Percentiles rank a stretch among this genome's conserved stretches.
Evolutionary conservation across 2,797 vertebrate species (phyloP).

Genomic region (Alcedo quadribrachys): DNA sequence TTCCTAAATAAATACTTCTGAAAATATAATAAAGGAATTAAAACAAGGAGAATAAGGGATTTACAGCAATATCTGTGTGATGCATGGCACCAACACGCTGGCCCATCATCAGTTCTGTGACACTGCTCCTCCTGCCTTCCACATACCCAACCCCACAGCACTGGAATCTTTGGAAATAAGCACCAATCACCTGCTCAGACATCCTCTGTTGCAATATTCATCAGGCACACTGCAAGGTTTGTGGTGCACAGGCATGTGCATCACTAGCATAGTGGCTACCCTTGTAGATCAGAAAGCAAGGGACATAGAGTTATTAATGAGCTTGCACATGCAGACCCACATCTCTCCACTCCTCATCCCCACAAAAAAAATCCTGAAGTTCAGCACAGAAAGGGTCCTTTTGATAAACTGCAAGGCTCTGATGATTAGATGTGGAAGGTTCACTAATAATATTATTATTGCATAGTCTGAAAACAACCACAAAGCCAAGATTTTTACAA

Average conservation of each 20-base stretch:
- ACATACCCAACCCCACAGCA: not conserved
- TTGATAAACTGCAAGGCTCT: not conserved
- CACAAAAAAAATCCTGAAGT: not conserved
- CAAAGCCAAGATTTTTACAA: not conserved
- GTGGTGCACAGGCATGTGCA: not conserved
- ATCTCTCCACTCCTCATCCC: not conserved
- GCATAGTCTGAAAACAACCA: not conserved
- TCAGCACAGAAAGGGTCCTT: not conserved
- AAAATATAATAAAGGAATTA: not conserved
- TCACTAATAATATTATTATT: not conserved
- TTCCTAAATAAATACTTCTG: not conserved
- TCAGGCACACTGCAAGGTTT: accelerated
- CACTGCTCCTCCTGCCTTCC: not conserved
- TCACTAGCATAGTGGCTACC: not conserved
- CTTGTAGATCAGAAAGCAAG: not conserved
- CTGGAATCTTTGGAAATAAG: not conserved
- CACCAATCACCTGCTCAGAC: not conserved
- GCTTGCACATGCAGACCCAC: not conserved
- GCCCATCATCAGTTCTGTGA: not conserved
- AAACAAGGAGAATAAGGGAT: not conserved
- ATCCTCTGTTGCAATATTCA: not conserved
- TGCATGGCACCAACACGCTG: accelerated
- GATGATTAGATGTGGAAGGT: not conserved
- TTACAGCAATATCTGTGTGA: not conserved
- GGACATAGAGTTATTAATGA: not conserved